Evolutionary conservation across 2,888 invertebrate genomes (phyloP), one percentile per base, ranked within the genome.

Genomic region (Escarpia spicata): DNA sequence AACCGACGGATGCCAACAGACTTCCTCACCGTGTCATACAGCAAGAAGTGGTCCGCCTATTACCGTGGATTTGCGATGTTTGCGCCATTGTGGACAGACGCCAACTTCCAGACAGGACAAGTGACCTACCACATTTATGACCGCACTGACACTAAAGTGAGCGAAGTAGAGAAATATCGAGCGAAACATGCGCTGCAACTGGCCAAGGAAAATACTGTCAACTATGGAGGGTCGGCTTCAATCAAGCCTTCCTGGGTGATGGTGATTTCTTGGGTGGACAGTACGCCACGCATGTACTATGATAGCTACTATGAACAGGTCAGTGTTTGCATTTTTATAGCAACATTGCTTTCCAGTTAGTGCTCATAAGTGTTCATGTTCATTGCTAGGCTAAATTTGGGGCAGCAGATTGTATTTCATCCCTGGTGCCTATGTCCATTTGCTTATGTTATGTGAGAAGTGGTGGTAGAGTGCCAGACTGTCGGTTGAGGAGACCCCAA

Each of bases 121-220:
- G 91, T 91, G 45, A 91, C 91, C 37, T 91, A 91, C 31, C 91
- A 91, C 75, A 75, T 75, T n/a, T 75, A 75, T 26, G 75, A 75
- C 75, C 75, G 75, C 75, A 75, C 75, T 26, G 26, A 75, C 75
- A 75, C 75, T 26, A 75, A 75, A 75, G 75, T 75, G 75, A 75
- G 26, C 75, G 75, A 75, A 75, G 19, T 26, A 75, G 75, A 75
- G 75, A 75, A 75, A 75, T 75, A 75, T 75, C 75, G 75, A 75
- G 75, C 19, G 75, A 75, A 75, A n/a, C 75, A 75, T 26, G 75
- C 75, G 19, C 75, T 75, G 75, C 75, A 75, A 26, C 75, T 75
- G 75, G 75, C 75, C 26, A 75, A n/a, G 75, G 75, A 75, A 75
- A 26, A 75, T 26, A 75, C 75, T 75, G 75, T 26, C 19, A 75